Evolutionary conservation across 2,797 vertebrate genomes (phyloP).

Genomic region (Sebastes trivittatus): DNA sequence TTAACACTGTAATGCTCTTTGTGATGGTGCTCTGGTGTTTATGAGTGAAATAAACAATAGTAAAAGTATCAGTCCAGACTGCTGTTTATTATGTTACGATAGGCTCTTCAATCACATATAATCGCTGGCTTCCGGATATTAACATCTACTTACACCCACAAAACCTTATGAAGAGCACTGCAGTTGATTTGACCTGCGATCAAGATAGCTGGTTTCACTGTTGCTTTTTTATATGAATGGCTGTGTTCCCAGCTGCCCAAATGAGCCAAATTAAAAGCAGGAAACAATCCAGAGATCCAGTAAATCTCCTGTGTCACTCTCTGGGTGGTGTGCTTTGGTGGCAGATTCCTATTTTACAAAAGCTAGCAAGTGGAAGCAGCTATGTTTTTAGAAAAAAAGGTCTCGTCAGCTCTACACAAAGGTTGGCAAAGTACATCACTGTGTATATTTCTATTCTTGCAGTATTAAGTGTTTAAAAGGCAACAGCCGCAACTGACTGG

Average conservation of each 20-base stretch:
- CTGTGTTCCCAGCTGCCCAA: background rate
- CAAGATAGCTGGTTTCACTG: background rate
- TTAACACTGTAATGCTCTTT: background rate
- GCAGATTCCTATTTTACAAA: background rate
- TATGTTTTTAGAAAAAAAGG: background rate
- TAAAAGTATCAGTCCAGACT: background rate
- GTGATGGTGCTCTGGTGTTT: background rate
- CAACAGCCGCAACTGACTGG: background rate
- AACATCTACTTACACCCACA: background rate
- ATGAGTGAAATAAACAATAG: background rate
- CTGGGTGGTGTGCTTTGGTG: background rate
- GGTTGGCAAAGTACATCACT: background rate
- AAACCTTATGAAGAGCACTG: background rate
- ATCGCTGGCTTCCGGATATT: background rate
- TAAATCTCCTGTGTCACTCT: background rate
- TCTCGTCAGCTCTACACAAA: background rate
- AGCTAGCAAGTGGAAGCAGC: background rate
- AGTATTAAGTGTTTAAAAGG: background rate
- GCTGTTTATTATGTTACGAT: background rate
- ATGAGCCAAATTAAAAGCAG: background rate
- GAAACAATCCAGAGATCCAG: background rate
- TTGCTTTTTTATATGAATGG: background rate
- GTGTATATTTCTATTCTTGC: background rate
- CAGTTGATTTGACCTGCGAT: background rate
- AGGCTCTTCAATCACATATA: background rate